Base-by-base conservation (phyloP, 37 sponge, comb jelly and placozoan species). In the Theonella swinhoei region DNA sequence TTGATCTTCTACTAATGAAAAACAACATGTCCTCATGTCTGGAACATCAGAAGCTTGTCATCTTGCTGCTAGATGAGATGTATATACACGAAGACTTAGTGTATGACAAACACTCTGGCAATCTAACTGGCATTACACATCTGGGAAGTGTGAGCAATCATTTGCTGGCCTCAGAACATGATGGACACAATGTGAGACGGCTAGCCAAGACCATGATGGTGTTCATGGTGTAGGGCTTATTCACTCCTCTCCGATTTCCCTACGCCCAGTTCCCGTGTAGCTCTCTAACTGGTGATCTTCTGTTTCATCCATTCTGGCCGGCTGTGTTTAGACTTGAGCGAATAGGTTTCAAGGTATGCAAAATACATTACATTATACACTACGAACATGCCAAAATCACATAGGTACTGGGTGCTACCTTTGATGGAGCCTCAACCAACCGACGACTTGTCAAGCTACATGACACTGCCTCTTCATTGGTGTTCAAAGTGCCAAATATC, bases 61-160 rank as follows among this genome's bases (percentile, higher is more conserved):
- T 84, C 25, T 39, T 89, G 66, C 68, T 89, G 62, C 54, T 66
- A 20, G 85, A 89, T 80, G 85, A 84, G 58, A 83, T 84, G 78
- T 47, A 89, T 80, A 80, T 84, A 43, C 47, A 41, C 40, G 85
- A 89, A 47, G 85, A 84, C 42, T 58, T 89, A 34, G 80, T 84
- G 59, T 89, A 68, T 54, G 80, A 89, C 25, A 89, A 89, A 69
- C 80, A 84, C 40, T 54, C 85, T 25, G 80, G 77, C 33, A 74
- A 43, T 60, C 9, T 88, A 34, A 88, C 81, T 68, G 88, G 88
- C 30, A 82, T 88, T 68, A 37, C 40, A 42, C 81, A 88, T 59
- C 63, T 88, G 39, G 88, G 68, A 30, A 61, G 71, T 24, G 70
- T 82, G 40, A 82, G 61, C 74, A 82, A 82, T 42, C 73, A 63